Base-by-base conservation (phyloP, 2,797 vertebrate species). In the Euphonia xanthogaster region DNA sequence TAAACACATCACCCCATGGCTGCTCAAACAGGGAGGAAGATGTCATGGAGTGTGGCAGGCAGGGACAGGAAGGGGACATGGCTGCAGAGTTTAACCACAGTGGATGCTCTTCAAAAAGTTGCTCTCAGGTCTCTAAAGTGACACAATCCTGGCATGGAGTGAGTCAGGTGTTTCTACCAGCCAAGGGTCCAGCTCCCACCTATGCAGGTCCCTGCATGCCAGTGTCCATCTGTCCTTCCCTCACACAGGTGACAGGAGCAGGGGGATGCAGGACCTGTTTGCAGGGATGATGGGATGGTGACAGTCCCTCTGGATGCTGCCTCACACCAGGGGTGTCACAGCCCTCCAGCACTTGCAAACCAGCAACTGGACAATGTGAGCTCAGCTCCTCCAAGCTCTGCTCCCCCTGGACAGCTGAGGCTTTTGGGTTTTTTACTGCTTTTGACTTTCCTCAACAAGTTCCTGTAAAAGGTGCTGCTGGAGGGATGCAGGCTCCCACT, bases 351-450 rank as follows among this genome's bases (percentile, higher is more conserved):
- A 28, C 42, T 11, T 62, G 20, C 39, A 75, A 70, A 63, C 14
- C 55, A 37, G 44, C 44, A 61, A 14, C 19, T 2, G 1, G 18
- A 12, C 50, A 17, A 25, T 0, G 0, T 0, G 6, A 94, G 62
- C 39, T 57, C 58, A 51, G 22, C 54, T 70, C 33, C 62, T 35
- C 9, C 9, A 16, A 40, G 37, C 37, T 16, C 58, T 57, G n/a
- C 48, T 81, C 42, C 9, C 7, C 1, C 5, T 6, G 8, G 14
- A 62, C 12, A 75, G 39, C 27, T 0, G 4, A 78, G 30, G 73
- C 7, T 51, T 60, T 23, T 7, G 1, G 10, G 50, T 75, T 37
- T 37, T 51, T 35, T 65, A 47, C 12, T 61, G 50, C 23, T 81
- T 88, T 75, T 65, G 48, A 47, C 21, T 51, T 54, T 50, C 37